These are phyloP conservation scores for Gryon sp. DNA, from an alignment of 1,140 invertebrate genomes.

Conservation along the genomic window DNA sequence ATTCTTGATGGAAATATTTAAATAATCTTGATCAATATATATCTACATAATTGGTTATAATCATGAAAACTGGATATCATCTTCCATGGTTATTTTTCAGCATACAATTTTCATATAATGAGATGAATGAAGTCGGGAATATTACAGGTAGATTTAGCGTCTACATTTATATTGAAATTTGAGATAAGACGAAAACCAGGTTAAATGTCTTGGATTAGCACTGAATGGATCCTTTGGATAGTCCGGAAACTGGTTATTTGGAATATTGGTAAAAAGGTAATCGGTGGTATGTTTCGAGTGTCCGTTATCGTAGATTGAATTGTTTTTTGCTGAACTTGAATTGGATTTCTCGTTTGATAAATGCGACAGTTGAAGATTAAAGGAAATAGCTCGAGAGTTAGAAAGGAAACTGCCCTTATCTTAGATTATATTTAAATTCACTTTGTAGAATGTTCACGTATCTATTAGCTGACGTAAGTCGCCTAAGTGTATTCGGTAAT, in stretches of 20 bases:
- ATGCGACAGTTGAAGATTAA: slow-evolving; percentile 52
- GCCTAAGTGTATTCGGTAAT: slow-evolving; percentile 61
- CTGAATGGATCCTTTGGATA: slow-evolving; percentile 29
- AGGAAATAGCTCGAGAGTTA: slow-evolving; percentile 43
- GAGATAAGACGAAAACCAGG: slow-evolving; percentile 35
- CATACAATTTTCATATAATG: too few species aligned
- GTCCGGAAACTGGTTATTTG: slow-evolving; percentile 51
- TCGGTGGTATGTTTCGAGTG: slow-evolving; percentile 16
- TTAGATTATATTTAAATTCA: slow-evolving; percentile 58
- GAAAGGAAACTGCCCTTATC: slow-evolving; percentile 59
- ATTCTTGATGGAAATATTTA: too few species aligned
- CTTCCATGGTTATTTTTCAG: too few species aligned
- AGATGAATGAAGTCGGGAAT: too few species aligned
- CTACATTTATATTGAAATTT: too few species aligned
- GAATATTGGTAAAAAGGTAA: slow-evolving; percentile 24
- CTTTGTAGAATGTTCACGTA: slow-evolving; percentile 41
- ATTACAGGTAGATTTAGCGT: too few species aligned
- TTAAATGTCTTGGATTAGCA: slow-evolving; percentile 37
- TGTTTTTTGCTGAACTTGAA: slow-evolving; percentile 32
- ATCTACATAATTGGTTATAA: too few species aligned
- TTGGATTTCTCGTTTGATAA: slow-evolving; percentile 51
- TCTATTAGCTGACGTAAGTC: slow-evolving; percentile 58
- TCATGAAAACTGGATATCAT: too few species aligned
- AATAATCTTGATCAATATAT: too few species aligned
- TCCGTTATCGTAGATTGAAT: slow-evolving; percentile 18